Evolutionary conservation across 2,113 vertebrate species (phyloP), one percentile per base, ranked within the genome.

Genomic region (Ancistrus triradiatus): DNA sequence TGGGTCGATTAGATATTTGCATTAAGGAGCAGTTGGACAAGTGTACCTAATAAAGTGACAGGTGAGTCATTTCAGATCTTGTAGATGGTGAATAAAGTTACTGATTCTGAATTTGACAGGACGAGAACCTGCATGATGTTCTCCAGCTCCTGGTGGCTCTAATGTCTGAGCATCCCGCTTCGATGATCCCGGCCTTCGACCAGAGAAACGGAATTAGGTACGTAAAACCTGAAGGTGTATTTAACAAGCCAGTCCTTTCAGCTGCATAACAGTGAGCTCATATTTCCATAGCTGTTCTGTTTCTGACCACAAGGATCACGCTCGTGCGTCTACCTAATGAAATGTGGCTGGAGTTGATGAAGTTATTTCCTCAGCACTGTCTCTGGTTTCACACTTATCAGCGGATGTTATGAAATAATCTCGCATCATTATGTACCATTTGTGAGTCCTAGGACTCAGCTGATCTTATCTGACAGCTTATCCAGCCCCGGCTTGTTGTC

Each of bases 111-210:
- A 31, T 31, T 15, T 2, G 4, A 38, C 87, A 98, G 95, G 95
- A 98, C 82, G 95, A 98, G 86, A 98, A 98, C 80, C 92, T 98
- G 74, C 94, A 97, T 70, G 95, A 98, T 80, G 95, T 98, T 49
- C 83, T 98, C 76, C 95, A 98, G 82, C 77, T 98, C 77, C 82
- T 98, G n/a, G 95, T 98, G 68, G 95, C 95, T 70, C 87, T 98
- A 67, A 97, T 98, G 95, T 97, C 95, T 7, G 95, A 98, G 78
- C 94, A 98, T 62, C 95, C 95, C 51, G 90, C 93, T 51, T 98
- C 95, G 59, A 95, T 98, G 95, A 95, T 97, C 75, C 94, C 95
- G 61, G 95, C 95, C 61, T 98, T 98, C 82, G 95, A 98, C 87
- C 94, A 97, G 84, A 92, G 93, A 71, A 96, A 96, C 67, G 95